phyloP scores from a whole-genome alignment of 1,140 invertebrate species.

The Drosophila pandora region DNA sequence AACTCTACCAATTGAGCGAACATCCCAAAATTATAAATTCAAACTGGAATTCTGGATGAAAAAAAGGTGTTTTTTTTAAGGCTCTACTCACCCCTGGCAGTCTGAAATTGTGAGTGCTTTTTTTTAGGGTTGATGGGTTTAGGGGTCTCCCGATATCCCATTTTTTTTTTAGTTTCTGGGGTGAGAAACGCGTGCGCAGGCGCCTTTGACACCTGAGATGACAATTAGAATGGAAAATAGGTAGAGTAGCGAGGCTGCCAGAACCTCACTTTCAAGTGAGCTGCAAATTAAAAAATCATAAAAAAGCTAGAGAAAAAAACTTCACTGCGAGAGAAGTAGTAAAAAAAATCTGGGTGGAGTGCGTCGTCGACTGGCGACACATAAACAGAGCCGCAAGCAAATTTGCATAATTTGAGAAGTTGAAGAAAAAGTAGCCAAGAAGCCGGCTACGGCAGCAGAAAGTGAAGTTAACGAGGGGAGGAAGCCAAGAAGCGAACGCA shows the following conservation, averaged over 20 bases:
- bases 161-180: slow-evolving; percentile 17
- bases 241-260: slow-evolving; percentile 1
- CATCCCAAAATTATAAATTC: slow-evolving; percentile 63
- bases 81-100: slow-evolving; percentile 25
- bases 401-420: slow-evolving; percentile 71
- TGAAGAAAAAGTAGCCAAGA: slow-evolving; percentile 26
- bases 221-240: slow-evolving; percentile 54
- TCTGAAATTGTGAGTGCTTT: slow-evolving; percentile 20
- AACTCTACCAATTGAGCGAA: slow-evolving; percentile 58
- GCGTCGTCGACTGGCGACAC: slow-evolving; percentile 50
- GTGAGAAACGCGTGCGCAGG: slow-evolving; percentile 59
- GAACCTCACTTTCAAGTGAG: slow-evolving; percentile 60
- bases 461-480: slow-evolving; percentile 73
- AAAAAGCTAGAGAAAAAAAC: slow-evolving; percentile 49
- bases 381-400: slow-evolving; percentile 62
- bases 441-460: slow-evolving; percentile 50
- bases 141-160: neutral
- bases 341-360: slow-evolving; percentile 64
- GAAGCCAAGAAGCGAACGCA: slow-evolving; percentile 39
- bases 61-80: slow-evolving; percentile 29
- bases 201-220: slow-evolving; percentile 72
- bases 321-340: slow-evolving; percentile 27
- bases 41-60: slow-evolving; percentile 37
- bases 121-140: slow-evolving; percentile 23
- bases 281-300: slow-evolving; percentile 78